phyloP scores from a whole-genome alignment of 2,888 invertebrate genomes.

The Nipponacmea schrenckii region DNA sequence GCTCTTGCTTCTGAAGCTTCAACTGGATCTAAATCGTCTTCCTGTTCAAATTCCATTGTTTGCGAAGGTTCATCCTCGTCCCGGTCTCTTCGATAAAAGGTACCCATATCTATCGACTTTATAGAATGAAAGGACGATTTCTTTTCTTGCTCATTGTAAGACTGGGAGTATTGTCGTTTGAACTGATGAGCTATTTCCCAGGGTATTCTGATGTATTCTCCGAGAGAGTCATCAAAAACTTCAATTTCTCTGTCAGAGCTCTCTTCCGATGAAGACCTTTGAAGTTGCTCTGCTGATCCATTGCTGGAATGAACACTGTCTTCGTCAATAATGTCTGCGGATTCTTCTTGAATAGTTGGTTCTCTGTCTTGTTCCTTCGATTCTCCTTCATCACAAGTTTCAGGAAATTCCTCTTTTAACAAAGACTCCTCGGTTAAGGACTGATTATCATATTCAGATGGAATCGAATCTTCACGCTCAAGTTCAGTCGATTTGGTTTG shows the following conservation, averaged over 20 bases:
- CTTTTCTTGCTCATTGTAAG: conserved; percentile 50
- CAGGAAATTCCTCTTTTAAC: neutral
- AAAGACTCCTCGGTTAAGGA: neutral
- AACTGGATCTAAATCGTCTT: conserved; percentile 22
- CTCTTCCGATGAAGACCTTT: conserved; percentile 33
- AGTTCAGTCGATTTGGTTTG: neutral
- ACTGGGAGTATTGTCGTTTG: conserved; percentile 57
- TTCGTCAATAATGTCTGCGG: neutral
- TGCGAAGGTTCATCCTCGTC: conserved; percentile 16
- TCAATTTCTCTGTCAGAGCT: conserved; percentile 49
- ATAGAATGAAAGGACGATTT: conserved; percentile 34
- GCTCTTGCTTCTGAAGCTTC: conserved; percentile 17
- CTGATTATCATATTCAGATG: neutral
- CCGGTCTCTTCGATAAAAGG: conserved; percentile 47
- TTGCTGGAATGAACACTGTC: conserved; percentile 7
- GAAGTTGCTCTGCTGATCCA: conserved; percentile 11
- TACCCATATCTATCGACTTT: conserved; percentile 56
- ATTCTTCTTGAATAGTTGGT: conserved; percentile 4
- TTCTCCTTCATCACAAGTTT: conserved; percentile 4
- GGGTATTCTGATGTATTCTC: conserved; percentile 43
- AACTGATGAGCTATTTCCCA: conserved; percentile 61
- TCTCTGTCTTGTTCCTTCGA: neutral
- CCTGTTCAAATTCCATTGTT: conserved; percentile 17
- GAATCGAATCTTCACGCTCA: neutral
- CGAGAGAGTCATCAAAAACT: conserved; percentile 60